Percentiles rank a stretch among this genome's conserved stretches.
Conservation (phyloP, 2,888 invertebrate genomes). For the Acleris holmiana region DNA sequence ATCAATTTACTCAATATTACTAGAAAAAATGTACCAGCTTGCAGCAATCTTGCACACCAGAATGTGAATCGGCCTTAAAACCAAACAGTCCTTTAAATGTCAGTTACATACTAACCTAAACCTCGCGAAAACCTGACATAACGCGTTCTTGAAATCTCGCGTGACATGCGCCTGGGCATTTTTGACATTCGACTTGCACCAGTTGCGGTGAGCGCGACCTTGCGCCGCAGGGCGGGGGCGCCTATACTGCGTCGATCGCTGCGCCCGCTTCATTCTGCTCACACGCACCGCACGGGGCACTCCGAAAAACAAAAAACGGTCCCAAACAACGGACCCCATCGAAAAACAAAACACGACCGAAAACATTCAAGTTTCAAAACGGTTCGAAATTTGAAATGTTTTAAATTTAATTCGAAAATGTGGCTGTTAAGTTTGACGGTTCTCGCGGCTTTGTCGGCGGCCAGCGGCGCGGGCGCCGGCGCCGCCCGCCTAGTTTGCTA, state of each 20-base stretch:
- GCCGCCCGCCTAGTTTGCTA: conserved; percentile 79
- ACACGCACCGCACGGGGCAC: conserved; percentile 72
- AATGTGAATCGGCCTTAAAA: no score
- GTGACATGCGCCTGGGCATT: conserved; percentile 45
- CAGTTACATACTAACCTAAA: not conserved
- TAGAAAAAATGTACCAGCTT: no score
- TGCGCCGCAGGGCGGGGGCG: conserved; percentile 75
- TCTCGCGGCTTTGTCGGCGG: conserved; percentile 57
- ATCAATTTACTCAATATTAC: no score
- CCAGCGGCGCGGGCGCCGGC: conserved; percentile 71
- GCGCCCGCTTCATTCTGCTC: conserved; percentile 66
- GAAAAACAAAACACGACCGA: conserved; percentile 32
- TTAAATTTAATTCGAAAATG: conserved; percentile 58
- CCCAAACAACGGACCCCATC: not conserved
- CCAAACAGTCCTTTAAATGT: no score
- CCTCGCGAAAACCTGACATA: not conserved
- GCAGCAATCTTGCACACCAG: no score
- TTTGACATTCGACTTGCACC: conserved; percentile 49
- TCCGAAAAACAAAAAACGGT: conserved; percentile 47
- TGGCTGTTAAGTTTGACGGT: conserved; percentile 65
- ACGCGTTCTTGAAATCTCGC: conserved; percentile 15
- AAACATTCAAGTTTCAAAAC: conserved; percentile 38
- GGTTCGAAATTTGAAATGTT: conserved; percentile 51
- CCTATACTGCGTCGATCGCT: conserved; percentile 62
- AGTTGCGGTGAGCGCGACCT: conserved; percentile 59